A percentile compares a stretch with the other conserved stretches of the same genome.
Evolutionary conservation across 1,140 invertebrate genomes (phyloP).

Genomic region (Leptinotarsa lineolata): DNA sequence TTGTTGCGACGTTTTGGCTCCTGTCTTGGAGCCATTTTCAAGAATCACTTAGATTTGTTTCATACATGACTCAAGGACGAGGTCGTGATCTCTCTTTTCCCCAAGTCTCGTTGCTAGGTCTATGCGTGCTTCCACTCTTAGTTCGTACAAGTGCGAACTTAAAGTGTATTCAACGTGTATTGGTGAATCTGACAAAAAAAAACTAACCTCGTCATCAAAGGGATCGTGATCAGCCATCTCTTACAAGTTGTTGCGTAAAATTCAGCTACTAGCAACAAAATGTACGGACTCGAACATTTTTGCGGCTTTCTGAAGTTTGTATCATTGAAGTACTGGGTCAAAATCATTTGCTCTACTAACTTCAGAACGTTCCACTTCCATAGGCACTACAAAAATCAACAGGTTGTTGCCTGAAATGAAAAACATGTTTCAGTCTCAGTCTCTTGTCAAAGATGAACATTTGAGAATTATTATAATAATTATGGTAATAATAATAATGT

Average conservation of each 20-base stretch:
- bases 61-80: no score
- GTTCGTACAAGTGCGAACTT: no score
- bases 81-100: no score
- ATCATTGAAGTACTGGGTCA: background rate
- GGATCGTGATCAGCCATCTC: conserved; percentile 46
- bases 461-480: no score
- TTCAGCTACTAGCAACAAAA: background rate
- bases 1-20: no score
- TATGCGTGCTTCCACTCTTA: no score
- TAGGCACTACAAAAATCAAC: background rate
- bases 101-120: no score
- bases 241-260: background rate
- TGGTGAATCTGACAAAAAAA: background rate
- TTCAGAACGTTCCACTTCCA: background rate
- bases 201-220: conserved; percentile 46
- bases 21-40: no score
- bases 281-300: background rate
- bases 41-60: no score
- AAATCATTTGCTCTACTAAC: background rate
- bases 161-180: no score
- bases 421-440: background rate
- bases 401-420: background rate
- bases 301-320: background rate
- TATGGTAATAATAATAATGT: no score
- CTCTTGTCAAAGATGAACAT: no score